These are phyloP conservation scores for Nannoperca obscura DNA, from an alignment of 2,797 vertebrate species.

Conservation along the genomic window DNA sequence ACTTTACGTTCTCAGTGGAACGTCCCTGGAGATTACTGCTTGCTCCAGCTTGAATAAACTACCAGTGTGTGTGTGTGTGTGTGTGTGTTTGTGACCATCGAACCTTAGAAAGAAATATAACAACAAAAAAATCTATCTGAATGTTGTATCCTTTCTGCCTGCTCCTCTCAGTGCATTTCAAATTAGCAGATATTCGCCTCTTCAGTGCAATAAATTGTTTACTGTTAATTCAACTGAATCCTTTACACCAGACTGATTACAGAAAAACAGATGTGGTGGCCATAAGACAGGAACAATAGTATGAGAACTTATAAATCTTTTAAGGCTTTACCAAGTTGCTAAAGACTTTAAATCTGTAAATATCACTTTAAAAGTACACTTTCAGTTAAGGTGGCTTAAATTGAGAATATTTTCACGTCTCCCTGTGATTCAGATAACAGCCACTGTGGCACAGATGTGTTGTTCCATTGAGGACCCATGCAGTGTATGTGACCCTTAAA, in stretches of 20 bases:
- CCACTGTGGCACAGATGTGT: neutral
- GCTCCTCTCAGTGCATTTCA: conserved; percentile 27
- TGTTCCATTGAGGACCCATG: neutral
- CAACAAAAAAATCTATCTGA: conserved; percentile 38
- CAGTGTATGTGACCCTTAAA: neutral
- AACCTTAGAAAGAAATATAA: conserved; percentile 17
- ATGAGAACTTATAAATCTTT: conserved; percentile 8
- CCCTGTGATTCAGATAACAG: conserved; percentile 6
- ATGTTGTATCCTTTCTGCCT: conserved; percentile 12
- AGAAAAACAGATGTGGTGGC: conserved; percentile 20
- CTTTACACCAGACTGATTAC: conserved; percentile 25
- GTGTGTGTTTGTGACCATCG: conserved; percentile 1
- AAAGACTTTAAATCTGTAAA: conserved; percentile 19
- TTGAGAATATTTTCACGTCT: neutral
- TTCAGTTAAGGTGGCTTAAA: neutral
- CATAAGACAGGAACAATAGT: conserved; percentile 1
- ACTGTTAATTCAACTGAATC: conserved; percentile 22
- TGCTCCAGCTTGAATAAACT: conserved; percentile 25
- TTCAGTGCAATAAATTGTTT: conserved; percentile 28
- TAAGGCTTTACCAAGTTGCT: neutral
- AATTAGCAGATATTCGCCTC: conserved; percentile 32
- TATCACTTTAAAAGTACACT: conserved; percentile 10
- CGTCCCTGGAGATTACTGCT: conserved; percentile 39
- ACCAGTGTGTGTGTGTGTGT: neutral
- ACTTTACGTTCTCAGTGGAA: conserved; percentile 34